Evolutionary conservation across 2,888 invertebrate species (phyloP).

Genomic region (Ceriagrion tenellum): DNA sequence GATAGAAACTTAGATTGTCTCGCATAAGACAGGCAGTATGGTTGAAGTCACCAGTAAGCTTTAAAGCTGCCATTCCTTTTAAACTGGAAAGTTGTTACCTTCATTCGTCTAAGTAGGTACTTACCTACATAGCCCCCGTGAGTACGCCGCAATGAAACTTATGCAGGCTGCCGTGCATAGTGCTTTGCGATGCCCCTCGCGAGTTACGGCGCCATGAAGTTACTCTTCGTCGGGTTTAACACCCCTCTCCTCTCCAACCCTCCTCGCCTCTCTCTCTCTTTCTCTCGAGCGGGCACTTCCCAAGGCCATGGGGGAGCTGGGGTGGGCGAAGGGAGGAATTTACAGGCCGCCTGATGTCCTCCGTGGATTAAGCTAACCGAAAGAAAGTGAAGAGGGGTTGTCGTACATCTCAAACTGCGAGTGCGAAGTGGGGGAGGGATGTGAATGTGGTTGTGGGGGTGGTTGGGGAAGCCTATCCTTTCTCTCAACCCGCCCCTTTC

Average conservation of each 20-base stretch:
- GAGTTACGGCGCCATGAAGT: neutral
- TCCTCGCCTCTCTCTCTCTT: too few species aligned
- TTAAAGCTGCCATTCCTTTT: too few species aligned
- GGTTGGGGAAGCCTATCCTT: neutral
- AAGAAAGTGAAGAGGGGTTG: constrained; percentile 16
- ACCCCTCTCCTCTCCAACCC: neutral
- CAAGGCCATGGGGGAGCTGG: neutral
- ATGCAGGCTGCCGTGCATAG: neutral
- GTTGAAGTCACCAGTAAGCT: too few species aligned
- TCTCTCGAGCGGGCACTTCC: neutral
- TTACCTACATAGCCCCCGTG: neutral
- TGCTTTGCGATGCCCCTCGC: neutral
- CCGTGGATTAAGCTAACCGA: neutral
- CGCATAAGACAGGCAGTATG: too few species aligned
- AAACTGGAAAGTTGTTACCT: neutral
- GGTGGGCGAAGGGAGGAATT: neutral
- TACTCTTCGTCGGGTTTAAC: neutral
- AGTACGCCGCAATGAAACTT: neutral
- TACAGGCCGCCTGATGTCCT: neutral
- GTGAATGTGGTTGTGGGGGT: neutral
- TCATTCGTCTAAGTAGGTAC: neutral
- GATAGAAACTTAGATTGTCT: too few species aligned
- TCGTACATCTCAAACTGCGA: neutral
- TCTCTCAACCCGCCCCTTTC: too few species aligned
- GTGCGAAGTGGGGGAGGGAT: neutral